phyloP scores from a whole-genome alignment of 2,797 vertebrate species.

The Tamandua tetradactyla region DNA sequence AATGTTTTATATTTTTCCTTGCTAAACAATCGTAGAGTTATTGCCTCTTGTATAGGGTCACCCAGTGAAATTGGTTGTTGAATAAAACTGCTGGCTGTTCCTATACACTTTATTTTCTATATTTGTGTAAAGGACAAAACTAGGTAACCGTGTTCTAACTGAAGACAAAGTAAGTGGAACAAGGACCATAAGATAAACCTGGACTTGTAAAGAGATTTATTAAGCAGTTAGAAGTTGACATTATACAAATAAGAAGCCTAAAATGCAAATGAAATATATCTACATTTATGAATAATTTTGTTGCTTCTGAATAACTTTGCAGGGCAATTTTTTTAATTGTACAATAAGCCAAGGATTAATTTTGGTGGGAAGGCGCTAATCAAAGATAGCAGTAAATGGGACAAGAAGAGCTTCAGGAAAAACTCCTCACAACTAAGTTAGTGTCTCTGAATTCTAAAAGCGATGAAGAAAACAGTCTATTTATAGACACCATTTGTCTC shows the following conservation, averaged over 20 bases:
- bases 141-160: background rate
- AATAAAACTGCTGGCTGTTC: constrained; percentile 34
- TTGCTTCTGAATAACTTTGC: background rate
- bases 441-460: background rate
- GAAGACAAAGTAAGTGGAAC: background rate
- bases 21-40: background rate
- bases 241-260: background rate
- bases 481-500: background rate
- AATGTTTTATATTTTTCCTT: constrained; percentile 40
- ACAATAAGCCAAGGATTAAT: background rate
- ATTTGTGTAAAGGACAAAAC: background rate
- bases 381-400: background rate
- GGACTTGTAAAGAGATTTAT: background rate
- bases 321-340: background rate
- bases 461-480: background rate
- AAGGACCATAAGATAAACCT: background rate
- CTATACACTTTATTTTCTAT: constrained; percentile 3
- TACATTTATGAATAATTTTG: background rate
- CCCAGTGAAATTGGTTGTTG: background rate
- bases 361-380: background rate
- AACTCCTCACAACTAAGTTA: background rate
- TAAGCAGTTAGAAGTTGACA: background rate
- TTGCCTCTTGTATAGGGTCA: background rate
- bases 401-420: background rate
- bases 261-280: background rate